phyloP scores from a whole-genome alignment of 2,113 vertebrate species.

The Struthio camelus region DNA sequence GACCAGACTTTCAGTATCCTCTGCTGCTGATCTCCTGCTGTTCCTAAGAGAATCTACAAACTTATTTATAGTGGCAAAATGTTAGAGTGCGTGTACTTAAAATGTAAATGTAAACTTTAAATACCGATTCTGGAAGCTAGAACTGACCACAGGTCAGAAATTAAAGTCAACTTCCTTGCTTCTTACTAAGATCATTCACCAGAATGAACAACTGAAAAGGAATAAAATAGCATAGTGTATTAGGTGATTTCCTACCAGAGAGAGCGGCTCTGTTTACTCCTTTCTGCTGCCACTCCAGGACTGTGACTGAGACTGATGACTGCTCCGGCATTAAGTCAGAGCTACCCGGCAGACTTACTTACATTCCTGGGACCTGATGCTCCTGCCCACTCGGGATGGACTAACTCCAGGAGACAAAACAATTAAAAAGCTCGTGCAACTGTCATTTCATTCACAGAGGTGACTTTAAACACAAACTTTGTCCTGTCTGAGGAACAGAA shows the following conservation, averaged over 20 bases:
- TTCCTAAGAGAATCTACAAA: not conserved
- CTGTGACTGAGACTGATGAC: not conserved
- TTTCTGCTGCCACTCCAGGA: not conserved
- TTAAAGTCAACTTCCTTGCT: not conserved
- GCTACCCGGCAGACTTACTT: not conserved
- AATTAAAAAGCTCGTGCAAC: not conserved
- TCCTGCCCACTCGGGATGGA: not conserved
- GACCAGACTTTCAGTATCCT: not conserved
- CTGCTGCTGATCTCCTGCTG: not conserved
- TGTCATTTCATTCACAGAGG: not conserved
- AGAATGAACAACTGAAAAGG: constrained; percentile 20
- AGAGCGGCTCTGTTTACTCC: not conserved
- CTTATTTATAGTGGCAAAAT: not conserved
- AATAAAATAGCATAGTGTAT: constrained; percentile 21
- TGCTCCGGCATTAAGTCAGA: not conserved
- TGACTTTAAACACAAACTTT: fast-evolving
- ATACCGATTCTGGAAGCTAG: not conserved
- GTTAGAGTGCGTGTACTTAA: not conserved
- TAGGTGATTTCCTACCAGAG: constrained; percentile 38
- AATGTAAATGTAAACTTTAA: constrained; percentile 30
- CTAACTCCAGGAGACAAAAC: not conserved
- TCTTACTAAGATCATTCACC: constrained; percentile 34
- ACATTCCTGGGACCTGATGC: not conserved
- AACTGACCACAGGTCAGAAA: constrained; percentile 6
- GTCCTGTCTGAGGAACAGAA: not conserved